These are phyloP conservation scores for Rhysida immarginata DNA, from an alignment of 1,140 invertebrate genomes.

Conservation along the genomic window DNA sequence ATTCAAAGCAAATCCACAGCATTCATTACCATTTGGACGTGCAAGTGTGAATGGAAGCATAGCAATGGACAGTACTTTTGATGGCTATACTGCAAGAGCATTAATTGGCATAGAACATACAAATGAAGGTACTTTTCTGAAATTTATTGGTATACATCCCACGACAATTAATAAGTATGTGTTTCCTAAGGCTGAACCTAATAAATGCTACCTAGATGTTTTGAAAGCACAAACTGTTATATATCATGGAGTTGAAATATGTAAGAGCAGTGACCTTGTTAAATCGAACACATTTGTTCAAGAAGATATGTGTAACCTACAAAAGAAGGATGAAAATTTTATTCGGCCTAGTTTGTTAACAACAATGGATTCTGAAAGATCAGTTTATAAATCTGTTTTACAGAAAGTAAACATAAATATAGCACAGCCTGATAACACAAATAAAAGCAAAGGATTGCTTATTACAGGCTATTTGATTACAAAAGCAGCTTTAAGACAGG, in stretches of 20 bases:
- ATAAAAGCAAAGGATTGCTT: background rate
- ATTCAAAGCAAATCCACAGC: background rate
- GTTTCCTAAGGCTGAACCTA: too few species aligned
- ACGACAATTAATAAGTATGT: background rate
- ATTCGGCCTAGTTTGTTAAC: too few species aligned
- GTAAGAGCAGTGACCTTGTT: background rate
- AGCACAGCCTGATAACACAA: background rate
- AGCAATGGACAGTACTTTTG: background rate
- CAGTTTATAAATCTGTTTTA: background rate
- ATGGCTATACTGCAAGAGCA: background rate
- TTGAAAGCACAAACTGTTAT: background rate
- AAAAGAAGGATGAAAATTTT: too few species aligned
- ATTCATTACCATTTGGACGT: background rate
- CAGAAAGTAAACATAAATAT: background rate
- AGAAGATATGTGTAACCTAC: background rate
- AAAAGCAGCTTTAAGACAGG: background rate
- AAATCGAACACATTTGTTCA: background rate
- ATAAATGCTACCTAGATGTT: background rate
- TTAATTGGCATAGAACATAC: background rate
- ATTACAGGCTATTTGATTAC: background rate
- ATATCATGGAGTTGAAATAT: background rate
- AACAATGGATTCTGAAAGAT: background rate
- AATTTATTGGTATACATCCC: background rate
- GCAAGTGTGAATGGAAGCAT: background rate
- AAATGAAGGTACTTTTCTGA: background rate